These are phyloP conservation scores for Yponomeuta cagnagella DNA, from an alignment of 2,888 invertebrate genomes.

Conservation along the genomic window DNA sequence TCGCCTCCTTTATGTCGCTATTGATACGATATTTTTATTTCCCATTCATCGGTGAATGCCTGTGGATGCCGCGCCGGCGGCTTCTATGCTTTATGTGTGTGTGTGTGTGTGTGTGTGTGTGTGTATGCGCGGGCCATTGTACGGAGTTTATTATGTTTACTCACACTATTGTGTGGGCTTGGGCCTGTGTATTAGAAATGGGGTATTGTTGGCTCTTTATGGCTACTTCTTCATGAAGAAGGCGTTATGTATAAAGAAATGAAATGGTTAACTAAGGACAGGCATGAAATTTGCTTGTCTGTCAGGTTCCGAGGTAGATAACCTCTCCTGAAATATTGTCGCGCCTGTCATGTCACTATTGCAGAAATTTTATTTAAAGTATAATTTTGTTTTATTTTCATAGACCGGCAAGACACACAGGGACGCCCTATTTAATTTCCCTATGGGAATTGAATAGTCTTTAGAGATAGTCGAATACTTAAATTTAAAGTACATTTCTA, in stretches of 20 bases:
- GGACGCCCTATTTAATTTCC: too few relatives aligned
- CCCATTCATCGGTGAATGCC: slow-evolving; percentile 26
- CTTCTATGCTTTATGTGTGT: neutral
- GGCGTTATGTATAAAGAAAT: neutral
- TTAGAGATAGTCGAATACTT: too few relatives aligned
- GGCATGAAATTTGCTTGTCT: too few relatives aligned
- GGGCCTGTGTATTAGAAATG: neutral
- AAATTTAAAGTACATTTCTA: too few relatives aligned
- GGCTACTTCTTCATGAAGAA: neutral
- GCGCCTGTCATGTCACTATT: too few relatives aligned
- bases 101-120: neutral
- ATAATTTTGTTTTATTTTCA: too few relatives aligned
- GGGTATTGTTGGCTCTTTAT: neutral
- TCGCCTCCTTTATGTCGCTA: slow-evolving; percentile 52
- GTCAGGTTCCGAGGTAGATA: too few relatives aligned
- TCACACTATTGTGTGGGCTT: neutral
- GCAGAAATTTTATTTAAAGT: too few relatives aligned
- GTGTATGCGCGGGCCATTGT: neutral
- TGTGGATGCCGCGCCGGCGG: neutral
- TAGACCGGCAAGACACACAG: too few relatives aligned
- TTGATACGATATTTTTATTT: slow-evolving; percentile 72
- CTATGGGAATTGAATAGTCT: too few relatives aligned
- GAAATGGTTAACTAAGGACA: too few relatives aligned
- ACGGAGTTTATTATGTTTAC: neutral
- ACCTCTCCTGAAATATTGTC: too few relatives aligned